Evolutionary conservation across 1,140 invertebrate species (phyloP), one percentile per base, ranked within the genome.

Genomic region (Cydia strobilella): DNA sequence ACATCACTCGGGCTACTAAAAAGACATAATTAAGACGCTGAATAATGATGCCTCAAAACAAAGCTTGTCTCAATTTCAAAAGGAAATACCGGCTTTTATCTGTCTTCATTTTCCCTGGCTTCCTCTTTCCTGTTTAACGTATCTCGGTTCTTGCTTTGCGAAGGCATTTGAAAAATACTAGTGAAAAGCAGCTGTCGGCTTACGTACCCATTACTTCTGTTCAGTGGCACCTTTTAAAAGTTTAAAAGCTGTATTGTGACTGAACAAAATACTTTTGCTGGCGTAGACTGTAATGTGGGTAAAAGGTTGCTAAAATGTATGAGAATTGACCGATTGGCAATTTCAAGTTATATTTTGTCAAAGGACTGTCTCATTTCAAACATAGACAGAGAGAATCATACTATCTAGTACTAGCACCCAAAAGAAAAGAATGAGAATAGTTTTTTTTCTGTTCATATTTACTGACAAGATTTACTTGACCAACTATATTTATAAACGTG

Each of bases 171-270:
- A 66, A 63, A 48, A 27, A 63, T 25, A 63, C 20, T 13, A 23
- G 62, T 13, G 23, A 25, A 63, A 27, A 25, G 23, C 62, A 15
- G 25, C 63, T 35, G 25, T 66, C 63, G 27, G 63, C 63, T 63
- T 66, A 31, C 25, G 63, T 31, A 66, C 63, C 23, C 63, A 15
- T 63, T 63, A 25, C 62, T 63, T 25, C 23, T 39, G 7, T 25
- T 63, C 25, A 27, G 62, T 66, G 25, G 23, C 25, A 66, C 63
- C 27, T 66, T 31, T 66, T 25, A 66, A 63, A 63, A 66, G 63
- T 66, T 66, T 66, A 4, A 31, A 66, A 66, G 27, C 25, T 13
- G 25, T 15, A 35, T 31, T 27, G 15, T 31, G n/a, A n/a, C n/a
- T n/a, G 48, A 66, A 2, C 15, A 15, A 25, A 66, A 31, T 31